Evolutionary conservation across 2,888 invertebrate species (phyloP), one percentile per base, ranked within the genome.

Genomic region (Girardia tigrina): DNA sequence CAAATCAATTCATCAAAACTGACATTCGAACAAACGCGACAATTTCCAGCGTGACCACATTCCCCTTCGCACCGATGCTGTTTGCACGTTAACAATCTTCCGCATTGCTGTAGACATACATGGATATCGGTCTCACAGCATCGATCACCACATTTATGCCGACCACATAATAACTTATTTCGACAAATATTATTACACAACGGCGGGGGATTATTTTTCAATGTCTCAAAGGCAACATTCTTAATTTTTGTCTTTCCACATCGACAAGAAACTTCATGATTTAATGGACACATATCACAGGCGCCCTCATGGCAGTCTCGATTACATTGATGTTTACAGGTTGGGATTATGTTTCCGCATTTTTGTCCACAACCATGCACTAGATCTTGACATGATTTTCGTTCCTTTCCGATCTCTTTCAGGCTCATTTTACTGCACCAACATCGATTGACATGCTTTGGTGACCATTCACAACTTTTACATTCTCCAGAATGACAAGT

Each of bases 31-130:
- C 92, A 93, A 0, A 90, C 89, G 69, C 81, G 82, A 79, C 86
- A 86, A 79, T 83, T 83, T 14, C 92, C 92, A 75, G 89, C 88
- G 85, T 97, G 97, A 20, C 56, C 56, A 84, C 95, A 97, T 74
- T 89, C 88, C 81, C 90, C 89, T 79, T 90, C 84, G 85, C 95
- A 95, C 80, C 89, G 89, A 84, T 97, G 95, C 79, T 88, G 87
- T 76, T 92, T 92, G 85, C 97, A 97, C 29, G 89, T 87, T 26
- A 97, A 87, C 75, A 88, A 88, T 81, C 90, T 89, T 74, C 89
- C 90, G 79, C 85, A 85, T 1, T 80, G 78, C 71, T 80, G 77
- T 4, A 89, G 89, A 84, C 97, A 97, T 78, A 89, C 87, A 84
- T 97, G 97, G 77, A n/a, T n/a, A 8, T 4, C 2, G 6, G n/a